These are phyloP conservation scores for Ophthalmolycus amberensis DNA, from an alignment of 2,113 vertebrate species.

Conservation along the genomic window DNA sequence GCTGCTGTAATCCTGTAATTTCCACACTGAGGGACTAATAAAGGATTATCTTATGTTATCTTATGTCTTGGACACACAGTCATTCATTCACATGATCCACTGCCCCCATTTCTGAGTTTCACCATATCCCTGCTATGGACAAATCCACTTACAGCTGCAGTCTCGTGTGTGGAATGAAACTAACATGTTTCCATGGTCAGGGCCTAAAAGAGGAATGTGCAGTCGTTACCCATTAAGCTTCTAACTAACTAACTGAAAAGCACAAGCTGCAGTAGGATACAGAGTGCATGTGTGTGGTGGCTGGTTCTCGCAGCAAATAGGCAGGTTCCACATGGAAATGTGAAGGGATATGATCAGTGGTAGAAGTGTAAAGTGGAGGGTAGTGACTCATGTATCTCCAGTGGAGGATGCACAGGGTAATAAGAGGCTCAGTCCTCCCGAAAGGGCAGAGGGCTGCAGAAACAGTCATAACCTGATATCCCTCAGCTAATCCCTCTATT, in stretches of 20 bases:
- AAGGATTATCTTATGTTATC: too few relatives aligned
- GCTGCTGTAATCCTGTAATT: too few relatives aligned
- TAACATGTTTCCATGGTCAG: slow-evolving; percentile 22
- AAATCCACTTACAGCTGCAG: slow-evolving; percentile 49
- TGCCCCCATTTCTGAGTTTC: slow-evolving; percentile 24
- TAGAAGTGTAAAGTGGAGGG: background rate
- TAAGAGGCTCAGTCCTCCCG: background rate
- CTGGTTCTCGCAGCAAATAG: slow-evolving; percentile 46
- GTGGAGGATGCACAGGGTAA: background rate
- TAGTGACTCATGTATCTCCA: background rate
- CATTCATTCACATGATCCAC: slow-evolving; percentile 39
- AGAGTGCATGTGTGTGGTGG: background rate
- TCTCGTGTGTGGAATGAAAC: slow-evolving; percentile 1
- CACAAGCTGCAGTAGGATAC: background rate
- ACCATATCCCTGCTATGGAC: slow-evolving; percentile 9
- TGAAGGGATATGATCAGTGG: slow-evolving; percentile 15
- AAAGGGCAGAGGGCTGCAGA: slow-evolving; percentile 16
- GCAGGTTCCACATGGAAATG: slow-evolving; percentile 52
- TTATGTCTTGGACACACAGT: background rate
- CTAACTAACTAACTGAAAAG: background rate
- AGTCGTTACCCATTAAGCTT: slow-evolving; percentile 24
- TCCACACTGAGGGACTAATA: too few relatives aligned
- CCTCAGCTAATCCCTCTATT: background rate
- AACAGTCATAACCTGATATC: slow-evolving; percentile 33
- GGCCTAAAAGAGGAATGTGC: slow-evolving; percentile 43